Conservation (phyloP, 2,797 vertebrate genomes). For the Mormyrops attenuatus region DNA sequence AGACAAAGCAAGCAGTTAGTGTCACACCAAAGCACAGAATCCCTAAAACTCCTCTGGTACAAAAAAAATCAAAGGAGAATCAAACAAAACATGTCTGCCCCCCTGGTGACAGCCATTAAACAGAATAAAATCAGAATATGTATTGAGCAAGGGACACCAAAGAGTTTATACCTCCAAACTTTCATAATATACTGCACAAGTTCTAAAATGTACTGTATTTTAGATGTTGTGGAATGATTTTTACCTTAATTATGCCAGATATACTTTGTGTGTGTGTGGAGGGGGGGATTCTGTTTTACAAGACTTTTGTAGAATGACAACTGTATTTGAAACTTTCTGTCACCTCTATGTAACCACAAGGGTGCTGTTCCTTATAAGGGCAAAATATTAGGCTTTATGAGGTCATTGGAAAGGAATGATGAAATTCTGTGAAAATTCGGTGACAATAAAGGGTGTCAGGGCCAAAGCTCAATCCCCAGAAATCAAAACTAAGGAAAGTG, state of each 20-base stretch:
- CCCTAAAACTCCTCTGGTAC: neutral
- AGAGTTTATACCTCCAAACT: neutral
- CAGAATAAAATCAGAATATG: neutral
- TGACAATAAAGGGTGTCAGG: neutral
- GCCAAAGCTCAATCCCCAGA: neutral
- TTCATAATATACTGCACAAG: neutral
- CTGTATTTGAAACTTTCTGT: neutral
- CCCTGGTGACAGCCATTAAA: neutral
- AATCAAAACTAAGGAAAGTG: neutral
- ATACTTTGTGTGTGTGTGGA: neutral
- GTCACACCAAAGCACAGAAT: neutral
- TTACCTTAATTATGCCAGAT: neutral
- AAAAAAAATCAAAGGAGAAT: neutral
- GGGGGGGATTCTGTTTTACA: neutral
- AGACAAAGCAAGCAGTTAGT: neutral
- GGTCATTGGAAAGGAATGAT: neutral
- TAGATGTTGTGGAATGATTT: neutral
- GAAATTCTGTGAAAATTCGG: neutral
- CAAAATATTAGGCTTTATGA: neutral
- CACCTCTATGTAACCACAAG: neutral
- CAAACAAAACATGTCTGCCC: neutral
- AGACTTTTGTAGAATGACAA: neutral
- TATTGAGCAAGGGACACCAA: neutral
- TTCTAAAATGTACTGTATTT: neutral
- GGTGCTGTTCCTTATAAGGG: neutral